phyloP scores from a whole-genome alignment of 1,140 invertebrate genomes.

The Caenorhabditis brenneri region DNA sequence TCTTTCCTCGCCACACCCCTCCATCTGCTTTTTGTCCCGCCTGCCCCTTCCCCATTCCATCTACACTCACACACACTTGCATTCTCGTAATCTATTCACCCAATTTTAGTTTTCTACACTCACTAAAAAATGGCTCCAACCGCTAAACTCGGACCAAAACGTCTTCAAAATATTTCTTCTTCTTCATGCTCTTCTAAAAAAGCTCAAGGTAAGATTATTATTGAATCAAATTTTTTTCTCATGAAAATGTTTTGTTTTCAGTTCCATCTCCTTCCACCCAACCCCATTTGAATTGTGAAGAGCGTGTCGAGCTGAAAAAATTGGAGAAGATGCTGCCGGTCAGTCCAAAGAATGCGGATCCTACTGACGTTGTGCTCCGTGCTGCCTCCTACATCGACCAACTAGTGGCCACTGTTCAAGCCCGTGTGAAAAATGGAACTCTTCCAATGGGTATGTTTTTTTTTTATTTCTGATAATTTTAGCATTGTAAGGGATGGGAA shows the following conservation, averaged over 20 bases:
- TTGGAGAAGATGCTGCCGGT: background rate
- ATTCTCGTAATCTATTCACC: background rate
- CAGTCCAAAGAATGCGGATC: background rate
- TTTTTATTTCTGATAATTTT: too few relatives aligned
- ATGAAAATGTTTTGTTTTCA: background rate
- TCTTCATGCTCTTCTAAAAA: background rate
- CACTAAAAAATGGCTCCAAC: background rate
- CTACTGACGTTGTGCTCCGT: constrained; percentile 26
- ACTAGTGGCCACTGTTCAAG: constrained; percentile 43
- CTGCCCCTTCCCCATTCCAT: background rate
- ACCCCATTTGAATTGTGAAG: background rate
- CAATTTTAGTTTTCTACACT: background rate
- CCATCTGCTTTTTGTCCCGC: background rate
- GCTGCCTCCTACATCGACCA: constrained; percentile 43
- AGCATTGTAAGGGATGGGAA: too few relatives aligned
- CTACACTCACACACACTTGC: background rate
- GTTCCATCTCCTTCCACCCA: background rate
- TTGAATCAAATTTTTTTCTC: background rate
- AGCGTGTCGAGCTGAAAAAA: background rate
- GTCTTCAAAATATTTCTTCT: background rate
- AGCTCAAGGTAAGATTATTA: background rate
- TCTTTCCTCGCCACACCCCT: background rate
- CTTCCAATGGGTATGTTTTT: constrained; percentile 27
- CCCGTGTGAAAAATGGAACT: constrained; percentile 38
- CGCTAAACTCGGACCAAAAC: constrained; percentile 1